A percentile compares a stretch with the other conserved stretches of the same genome.
These are phyloP conservation scores for Colaptes auratus DNA, from an alignment of 2,113 vertebrate genomes.

Conservation along the genomic window DNA sequence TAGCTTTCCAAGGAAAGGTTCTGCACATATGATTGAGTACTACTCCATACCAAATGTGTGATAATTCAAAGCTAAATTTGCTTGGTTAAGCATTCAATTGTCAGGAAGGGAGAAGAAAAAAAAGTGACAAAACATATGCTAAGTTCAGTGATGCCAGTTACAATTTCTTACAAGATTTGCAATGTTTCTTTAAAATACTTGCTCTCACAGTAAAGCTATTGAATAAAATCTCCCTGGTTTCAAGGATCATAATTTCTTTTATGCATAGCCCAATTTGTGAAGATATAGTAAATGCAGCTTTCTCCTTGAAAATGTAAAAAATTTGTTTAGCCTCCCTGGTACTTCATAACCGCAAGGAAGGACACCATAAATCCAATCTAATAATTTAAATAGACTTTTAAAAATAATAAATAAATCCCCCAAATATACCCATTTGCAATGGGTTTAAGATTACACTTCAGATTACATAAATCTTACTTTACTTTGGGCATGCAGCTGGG, in stretches of 20 bases:
- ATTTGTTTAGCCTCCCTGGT: background rate
- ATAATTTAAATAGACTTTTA: background rate
- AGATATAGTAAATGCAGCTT: background rate
- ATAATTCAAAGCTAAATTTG: background rate
- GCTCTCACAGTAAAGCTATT: background rate
- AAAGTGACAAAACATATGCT: background rate
- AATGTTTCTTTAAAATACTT: background rate
- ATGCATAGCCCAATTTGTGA: background rate
- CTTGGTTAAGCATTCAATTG: background rate
- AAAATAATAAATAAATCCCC: background rate
- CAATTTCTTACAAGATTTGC: background rate
- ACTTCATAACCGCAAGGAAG: background rate
- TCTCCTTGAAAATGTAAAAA: background rate
- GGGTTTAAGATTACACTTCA: background rate
- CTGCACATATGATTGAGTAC: background rate
- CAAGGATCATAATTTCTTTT: background rate
- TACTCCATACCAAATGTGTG: background rate
- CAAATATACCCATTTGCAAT: background rate
- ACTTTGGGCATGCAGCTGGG: background rate
- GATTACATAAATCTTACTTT: background rate
- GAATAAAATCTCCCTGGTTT: background rate
- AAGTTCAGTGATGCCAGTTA: background rate
- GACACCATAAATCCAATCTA: background rate
- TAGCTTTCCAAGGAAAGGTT: background rate
- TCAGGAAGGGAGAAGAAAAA: background rate